phyloP scores from a whole-genome alignment of 2,797 vertebrate species.

The Nyctalus aviator region DNA sequence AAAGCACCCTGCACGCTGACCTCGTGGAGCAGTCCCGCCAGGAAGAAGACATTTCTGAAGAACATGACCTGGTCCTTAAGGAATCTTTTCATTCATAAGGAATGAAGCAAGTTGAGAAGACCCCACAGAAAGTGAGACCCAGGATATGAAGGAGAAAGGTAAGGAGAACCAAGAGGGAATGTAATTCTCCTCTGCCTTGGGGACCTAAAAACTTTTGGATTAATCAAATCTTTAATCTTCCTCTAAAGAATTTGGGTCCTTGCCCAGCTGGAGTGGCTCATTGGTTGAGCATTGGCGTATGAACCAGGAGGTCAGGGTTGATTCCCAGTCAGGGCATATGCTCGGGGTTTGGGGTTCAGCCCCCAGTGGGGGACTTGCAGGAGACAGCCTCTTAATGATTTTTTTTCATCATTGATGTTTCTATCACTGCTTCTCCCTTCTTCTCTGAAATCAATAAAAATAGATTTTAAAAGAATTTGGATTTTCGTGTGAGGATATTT shows the following conservation, averaged over 20 bases:
- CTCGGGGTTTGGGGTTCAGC: too few species aligned
- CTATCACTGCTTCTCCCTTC: too few species aligned
- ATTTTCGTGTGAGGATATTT: background rate
- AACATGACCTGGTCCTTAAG: background rate
- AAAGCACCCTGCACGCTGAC: background rate
- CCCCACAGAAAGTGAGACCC: background rate
- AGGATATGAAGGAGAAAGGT: background rate
- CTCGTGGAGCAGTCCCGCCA: background rate
- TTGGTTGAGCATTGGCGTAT: too few species aligned
- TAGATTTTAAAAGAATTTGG: background rate
- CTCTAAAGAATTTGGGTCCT: background rate
- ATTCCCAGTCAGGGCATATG: too few species aligned
- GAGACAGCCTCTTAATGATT: too few species aligned
- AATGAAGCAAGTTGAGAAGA: background rate
- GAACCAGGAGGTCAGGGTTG: too few species aligned
- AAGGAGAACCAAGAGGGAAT: background rate
- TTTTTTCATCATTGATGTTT: too few species aligned
- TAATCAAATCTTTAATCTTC: conserved; percentile 2
- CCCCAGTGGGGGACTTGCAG: too few species aligned
- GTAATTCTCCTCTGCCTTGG: background rate
- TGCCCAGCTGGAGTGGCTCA: background rate
- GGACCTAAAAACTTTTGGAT: background rate
- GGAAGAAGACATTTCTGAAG: background rate
- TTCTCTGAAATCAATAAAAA: too few species aligned
- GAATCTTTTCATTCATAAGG: background rate